phyloP scores from a whole-genome alignment of 1,140 invertebrate genomes.

The Matsumurasca onukii region DNA sequence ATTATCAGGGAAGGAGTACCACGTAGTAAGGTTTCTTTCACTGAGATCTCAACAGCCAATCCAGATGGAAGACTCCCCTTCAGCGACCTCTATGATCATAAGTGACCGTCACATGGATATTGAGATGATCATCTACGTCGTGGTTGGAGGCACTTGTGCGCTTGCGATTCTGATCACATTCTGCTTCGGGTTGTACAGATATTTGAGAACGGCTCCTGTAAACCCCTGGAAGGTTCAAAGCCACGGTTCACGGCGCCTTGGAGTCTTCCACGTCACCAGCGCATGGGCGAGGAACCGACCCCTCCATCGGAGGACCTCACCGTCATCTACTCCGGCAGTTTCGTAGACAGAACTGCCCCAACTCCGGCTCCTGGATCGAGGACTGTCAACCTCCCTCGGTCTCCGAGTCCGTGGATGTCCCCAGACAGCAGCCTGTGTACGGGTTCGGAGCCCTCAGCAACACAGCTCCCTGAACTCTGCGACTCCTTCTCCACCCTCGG shows the following conservation, averaged over 20 bases:
- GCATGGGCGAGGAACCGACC: constrained; percentile 33
- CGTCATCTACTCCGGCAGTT: constrained; percentile 45
- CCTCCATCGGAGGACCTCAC: constrained; percentile 36
- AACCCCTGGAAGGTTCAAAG: constrained; percentile 42
- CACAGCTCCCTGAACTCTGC: constrained; percentile 32
- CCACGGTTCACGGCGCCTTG: constrained; percentile 30
- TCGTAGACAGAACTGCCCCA: constrained; percentile 40
- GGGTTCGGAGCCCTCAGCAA: constrained; percentile 33
- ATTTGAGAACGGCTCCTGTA: constrained; percentile 35
- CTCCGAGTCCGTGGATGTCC: constrained; percentile 34
- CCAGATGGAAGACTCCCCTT: constrained; percentile 35
- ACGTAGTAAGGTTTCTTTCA: constrained; percentile 42
- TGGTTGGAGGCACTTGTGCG: constrained; percentile 41
- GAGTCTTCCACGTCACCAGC: constrained; percentile 33
- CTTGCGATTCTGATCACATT: constrained; percentile 38
- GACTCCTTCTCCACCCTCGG: constrained; percentile 4
- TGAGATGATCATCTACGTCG: constrained; percentile 42
- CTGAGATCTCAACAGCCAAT: constrained; percentile 40
- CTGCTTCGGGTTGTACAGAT: constrained; percentile 39
- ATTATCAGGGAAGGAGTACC: constrained; percentile 47
- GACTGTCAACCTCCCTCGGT: constrained; percentile 35
- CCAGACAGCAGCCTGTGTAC: constrained; percentile 31
- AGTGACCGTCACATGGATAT: constrained; percentile 42
- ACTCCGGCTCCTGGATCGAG: constrained; percentile 42
- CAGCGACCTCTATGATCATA: constrained; percentile 31